These are phyloP conservation scores for Mimumesa dahlbomi DNA, from an alignment of 2,888 invertebrate genomes.

Conservation along the genomic window DNA sequence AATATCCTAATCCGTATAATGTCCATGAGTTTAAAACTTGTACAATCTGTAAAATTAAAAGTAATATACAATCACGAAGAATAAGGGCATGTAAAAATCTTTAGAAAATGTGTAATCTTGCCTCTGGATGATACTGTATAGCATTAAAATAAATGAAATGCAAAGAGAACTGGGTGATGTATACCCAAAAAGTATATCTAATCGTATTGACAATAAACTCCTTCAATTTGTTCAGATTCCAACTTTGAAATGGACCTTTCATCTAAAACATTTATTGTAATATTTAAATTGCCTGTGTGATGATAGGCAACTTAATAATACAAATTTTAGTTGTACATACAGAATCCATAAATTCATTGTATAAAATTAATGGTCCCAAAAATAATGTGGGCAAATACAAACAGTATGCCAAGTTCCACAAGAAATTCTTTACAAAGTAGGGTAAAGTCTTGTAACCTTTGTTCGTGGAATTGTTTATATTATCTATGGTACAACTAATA, in stretches of 20 bases:
- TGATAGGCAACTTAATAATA: background rate
- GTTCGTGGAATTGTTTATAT: conserved; percentile 55
- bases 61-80: conserved; percentile 19
- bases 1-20: conserved; percentile 92
- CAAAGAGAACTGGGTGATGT: conserved; percentile 86
- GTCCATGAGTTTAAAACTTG: conserved; percentile 85
- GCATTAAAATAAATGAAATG: conserved; percentile 93
- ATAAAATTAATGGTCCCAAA: conserved; percentile 91
- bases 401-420: conserved; percentile 84
- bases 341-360: conserved; percentile 84
- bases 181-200: conserved; percentile 86
- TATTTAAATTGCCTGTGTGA: background rate
- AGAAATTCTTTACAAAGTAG: conserved; percentile 81
- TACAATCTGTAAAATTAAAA: conserved; percentile 81
- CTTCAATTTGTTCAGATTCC: conserved; percentile 63
- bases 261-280: conserved; percentile 56
- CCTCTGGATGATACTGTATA: conserved; percentile 85
- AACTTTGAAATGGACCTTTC: conserved; percentile 77
- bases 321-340: conserved; percentile 46
- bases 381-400: conserved; percentile 92
- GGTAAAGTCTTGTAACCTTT: background rate
- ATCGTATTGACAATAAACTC: conserved; percentile 75
- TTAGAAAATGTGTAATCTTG: conserved; percentile 73
- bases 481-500: conserved; percentile 88
- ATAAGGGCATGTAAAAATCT: no score